Evolutionary conservation across 2,888 invertebrate species (phyloP), one percentile per base, ranked within the genome.

Genomic region (Selenia dentaria): DNA sequence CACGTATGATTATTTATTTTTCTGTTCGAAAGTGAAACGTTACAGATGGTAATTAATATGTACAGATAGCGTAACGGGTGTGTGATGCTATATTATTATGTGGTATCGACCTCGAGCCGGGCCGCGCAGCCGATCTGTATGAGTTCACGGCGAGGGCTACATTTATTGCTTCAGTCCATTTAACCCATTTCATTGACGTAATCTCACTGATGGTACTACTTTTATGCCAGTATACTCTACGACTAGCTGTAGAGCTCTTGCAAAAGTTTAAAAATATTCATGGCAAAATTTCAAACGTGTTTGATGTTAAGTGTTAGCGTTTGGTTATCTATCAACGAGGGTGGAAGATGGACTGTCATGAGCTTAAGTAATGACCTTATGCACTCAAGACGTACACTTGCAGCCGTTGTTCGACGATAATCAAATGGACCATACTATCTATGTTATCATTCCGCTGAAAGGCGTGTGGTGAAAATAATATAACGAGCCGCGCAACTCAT

Each of bases 121-220:
- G 70, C 76, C 68, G 16, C 3, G 16, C 16, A 3, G 16, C 16
- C 65, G 64, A 57, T 65, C 64, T 38, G 67, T 54, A 59, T 49
- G 73, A 76, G 87, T 86, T 88, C 88, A 87, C 72, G 86, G 86
- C 69, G 76, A 85, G 81, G 86, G 84, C 77, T 79, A 71, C 77
- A 71, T 79, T 83, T 83, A 84, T 80, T 79, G 67, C 82, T 69
- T 53, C 68, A 74, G 72, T 81, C 77, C 80, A 84, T 84, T 80
- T 85, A 82, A 78, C 83, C 77, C 73, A 83, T 80, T 75, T 76
- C 78, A 77, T 70, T 83, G 86, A 84, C 83, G 85, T 79, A 86
- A 84, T 73, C 69, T 68, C 64, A 60, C 46, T 44, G 57, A 57
- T 56, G 12, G 56, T 74, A 76, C 74, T 78, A 81, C 67, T 12